Conservation (phyloP, 2,797 vertebrate species). For the Pseudochaenichthys georgianus region DNA sequence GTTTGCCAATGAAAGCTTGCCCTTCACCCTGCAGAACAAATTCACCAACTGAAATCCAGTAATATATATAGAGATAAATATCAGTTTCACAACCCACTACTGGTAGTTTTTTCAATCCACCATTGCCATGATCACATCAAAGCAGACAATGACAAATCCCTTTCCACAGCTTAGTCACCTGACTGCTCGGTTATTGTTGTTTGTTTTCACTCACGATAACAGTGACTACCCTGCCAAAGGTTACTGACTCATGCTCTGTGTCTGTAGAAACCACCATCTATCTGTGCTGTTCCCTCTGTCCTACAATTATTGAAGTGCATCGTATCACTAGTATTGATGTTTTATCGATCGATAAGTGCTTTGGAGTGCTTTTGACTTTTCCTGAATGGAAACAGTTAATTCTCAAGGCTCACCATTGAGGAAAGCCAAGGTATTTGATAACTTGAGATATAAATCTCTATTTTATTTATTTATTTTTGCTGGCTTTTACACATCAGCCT, state of each 20-base stretch:
- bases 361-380: conserved; percentile 19
- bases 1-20: neutral
- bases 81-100: neutral
- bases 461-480: conserved; percentile 8
- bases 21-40: neutral
- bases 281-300: neutral
- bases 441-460: conserved; percentile 30
- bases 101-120: neutral
- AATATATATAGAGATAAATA: neutral
- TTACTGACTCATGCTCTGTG: neutral
- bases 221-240: neutral
- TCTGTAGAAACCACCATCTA: conserved; percentile 20
- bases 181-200: neutral
- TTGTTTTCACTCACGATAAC: neutral
- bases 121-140: neutral
- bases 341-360: conserved; percentile 17
- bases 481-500: conserved; percentile 22
- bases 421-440: conserved; percentile 22
- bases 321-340: conserved; percentile 18
- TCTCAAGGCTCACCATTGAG: neutral
- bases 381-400: conserved; percentile 10
- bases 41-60: neutral
- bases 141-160: neutral
- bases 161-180: neutral
- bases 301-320: conserved; percentile 10